Conservation (phyloP, 2,888 invertebrate species). For the Parnassius apollo region DNA sequence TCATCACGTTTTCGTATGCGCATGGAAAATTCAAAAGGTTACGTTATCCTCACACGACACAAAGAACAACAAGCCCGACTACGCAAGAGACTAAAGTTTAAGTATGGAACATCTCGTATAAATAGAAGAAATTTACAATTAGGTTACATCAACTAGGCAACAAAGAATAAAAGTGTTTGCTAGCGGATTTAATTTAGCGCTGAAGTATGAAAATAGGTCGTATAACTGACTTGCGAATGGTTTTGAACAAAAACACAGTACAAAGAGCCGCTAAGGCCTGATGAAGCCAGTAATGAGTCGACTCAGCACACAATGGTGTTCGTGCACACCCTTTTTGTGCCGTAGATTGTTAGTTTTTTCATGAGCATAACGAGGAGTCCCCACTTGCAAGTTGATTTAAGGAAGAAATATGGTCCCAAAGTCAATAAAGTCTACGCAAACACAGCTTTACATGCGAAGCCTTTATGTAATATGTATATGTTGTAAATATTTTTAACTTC, state of each 20-base stretch:
- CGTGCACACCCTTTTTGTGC: background rate
- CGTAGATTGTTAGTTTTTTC: slow-evolving; percentile 9
- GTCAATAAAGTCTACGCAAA: slow-evolving; percentile 21
- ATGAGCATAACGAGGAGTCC: slow-evolving; percentile 9
- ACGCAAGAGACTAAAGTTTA: no score
- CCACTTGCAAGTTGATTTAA: slow-evolving; percentile 6
- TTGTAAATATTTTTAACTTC: slow-evolving; percentile 19
- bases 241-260: slow-evolving; percentile 21
- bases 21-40: no score
- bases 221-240: slow-evolving; percentile 13
- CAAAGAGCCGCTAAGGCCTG: slow-evolving; percentile 21
- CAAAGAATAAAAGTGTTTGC: slow-evolving; percentile 14
- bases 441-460: slow-evolving; percentile 11
- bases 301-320: slow-evolving; percentile 17
- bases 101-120: no score
- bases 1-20: no score
- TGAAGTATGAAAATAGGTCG: slow-evolving; percentile 20
- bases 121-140: background rate
- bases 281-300: slow-evolving; percentile 19
- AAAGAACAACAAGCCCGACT: no score
- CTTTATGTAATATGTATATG: slow-evolving; percentile 16
- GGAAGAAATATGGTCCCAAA: slow-evolving; percentile 18
- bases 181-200: slow-evolving; percentile 20
- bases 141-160: slow-evolving; percentile 6
- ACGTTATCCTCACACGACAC: no score